phyloP scores from a whole-genome alignment of 2,888 invertebrate species.

The Nemoura dubitans region DNA sequence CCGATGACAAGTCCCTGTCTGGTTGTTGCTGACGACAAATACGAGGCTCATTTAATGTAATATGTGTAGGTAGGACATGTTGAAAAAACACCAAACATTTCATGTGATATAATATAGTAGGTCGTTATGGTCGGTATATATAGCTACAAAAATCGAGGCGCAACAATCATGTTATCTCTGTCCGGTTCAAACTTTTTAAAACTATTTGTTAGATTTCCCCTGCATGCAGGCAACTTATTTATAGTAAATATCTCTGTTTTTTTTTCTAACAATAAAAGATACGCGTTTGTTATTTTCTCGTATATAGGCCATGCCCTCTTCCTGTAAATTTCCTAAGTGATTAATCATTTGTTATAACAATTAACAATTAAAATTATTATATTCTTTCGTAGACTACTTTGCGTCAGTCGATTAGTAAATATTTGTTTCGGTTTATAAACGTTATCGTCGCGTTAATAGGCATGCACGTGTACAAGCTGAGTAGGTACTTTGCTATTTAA shows the following conservation, averaged over 20 bases:
- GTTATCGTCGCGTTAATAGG: too few species aligned
- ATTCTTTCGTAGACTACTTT: too few species aligned
- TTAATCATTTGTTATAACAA: background rate
- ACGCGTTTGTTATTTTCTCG: background rate
- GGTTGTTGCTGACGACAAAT: background rate
- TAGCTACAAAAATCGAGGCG: background rate
- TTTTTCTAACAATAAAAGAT: background rate
- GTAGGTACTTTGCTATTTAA: too few species aligned
- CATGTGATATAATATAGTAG: background rate
- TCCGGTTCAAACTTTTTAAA: background rate
- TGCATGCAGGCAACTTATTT: background rate
- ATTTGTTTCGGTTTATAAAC: too few species aligned
- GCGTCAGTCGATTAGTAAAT: background rate
- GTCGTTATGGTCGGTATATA: background rate
- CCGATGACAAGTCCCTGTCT: background rate
- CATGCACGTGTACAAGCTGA: too few species aligned
- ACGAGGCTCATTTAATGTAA: too few species aligned
- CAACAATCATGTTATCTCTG: background rate
- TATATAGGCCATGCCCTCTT: background rate
- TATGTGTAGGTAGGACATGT: background rate
- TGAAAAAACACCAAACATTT: slow-evolving; percentile 12
- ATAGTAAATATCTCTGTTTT: background rate
- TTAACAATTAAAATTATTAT: background rate
- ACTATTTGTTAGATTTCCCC: background rate
- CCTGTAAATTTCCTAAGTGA: background rate